Evolutionary conservation across 2,113 vertebrate species (phyloP), one percentile per base, ranked within the genome.

Genomic region (Danionella cerebrum): DNA sequence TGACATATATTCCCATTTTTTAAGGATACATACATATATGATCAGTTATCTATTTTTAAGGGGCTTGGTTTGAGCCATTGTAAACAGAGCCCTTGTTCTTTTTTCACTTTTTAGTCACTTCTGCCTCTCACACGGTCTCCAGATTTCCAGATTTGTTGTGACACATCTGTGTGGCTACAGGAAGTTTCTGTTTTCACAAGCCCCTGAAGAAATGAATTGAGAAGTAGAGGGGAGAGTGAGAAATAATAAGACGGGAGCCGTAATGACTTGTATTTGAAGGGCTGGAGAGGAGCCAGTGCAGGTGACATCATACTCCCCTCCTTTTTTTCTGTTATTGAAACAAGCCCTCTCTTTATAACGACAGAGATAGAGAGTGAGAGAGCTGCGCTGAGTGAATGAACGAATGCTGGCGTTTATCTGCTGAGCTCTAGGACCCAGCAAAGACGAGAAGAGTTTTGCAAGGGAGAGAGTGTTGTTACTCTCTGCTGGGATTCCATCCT

Each of bases 131-230:
- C 60, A 65, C 69, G 79, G 68, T n/a, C 50, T 24, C 67, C 81
- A 76, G 52, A 59, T 69, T 78, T 66, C 67, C 85, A 86, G 83
- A n/a, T 86, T 78, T 65, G 69, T 74, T 67, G 82, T 88, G 87
- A 89, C 86, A 81, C 84, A 88, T 84, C 84, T 83, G 76, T 75
- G 59, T 74, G 72, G 74, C 72, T 74, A 76, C 84, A 87, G 86
- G 86, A 87, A 85, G 83, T 83, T 77, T 74, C 57, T 60, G 55
- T 79, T 74, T 79, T 78, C 82, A 82, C 79, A 78, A 78, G 71
- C 79, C 77, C 24, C 42, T 1, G 8, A 2, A 21, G 60, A 76
- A 77, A 74, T 67, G 76, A 76, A 73, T 21, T 6, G 39, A 52
- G 38, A 64, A 65, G 63, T 41, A 50, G 73, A 67, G 45, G 21